phyloP scores from a whole-genome alignment of 2,888 invertebrate species.

The Lasioglossum zephyrum region DNA sequence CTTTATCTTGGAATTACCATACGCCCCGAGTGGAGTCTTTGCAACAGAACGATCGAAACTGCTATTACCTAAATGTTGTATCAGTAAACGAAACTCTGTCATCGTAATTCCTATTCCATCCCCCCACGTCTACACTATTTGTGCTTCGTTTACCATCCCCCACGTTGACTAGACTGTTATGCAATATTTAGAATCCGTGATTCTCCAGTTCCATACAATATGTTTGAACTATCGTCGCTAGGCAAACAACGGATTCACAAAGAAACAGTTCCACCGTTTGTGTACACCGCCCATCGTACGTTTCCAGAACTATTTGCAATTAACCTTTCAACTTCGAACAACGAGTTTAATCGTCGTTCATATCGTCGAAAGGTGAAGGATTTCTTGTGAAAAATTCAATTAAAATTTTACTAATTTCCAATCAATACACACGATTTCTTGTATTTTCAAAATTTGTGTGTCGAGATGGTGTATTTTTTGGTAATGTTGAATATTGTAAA shows the following conservation, averaged over 20 bases:
- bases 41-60: constrained; percentile 45
- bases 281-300: background rate
- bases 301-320: background rate
- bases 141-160: background rate
- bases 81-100: constrained; percentile 40
- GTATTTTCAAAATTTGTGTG: no score
- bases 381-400: no score
- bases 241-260: background rate
- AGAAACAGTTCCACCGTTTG: background rate
- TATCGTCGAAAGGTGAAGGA: no score
- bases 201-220: background rate
- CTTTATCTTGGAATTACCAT: constrained; percentile 63
- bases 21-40: constrained; percentile 29
- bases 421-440: no score
- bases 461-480: no score
- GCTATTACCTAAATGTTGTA: constrained; percentile 57
- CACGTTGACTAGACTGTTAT: background rate
- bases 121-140: background rate
- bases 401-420: no score
- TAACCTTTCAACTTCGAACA: background rate
- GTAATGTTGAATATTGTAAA: no score
- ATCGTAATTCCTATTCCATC: background rate
- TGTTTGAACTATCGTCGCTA: background rate
- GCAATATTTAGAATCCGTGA: constrained; percentile 16
- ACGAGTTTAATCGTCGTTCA: background rate